Conservation (phyloP, 2,797 vertebrate genomes). For the Uromys caudimaculatus region DNA sequence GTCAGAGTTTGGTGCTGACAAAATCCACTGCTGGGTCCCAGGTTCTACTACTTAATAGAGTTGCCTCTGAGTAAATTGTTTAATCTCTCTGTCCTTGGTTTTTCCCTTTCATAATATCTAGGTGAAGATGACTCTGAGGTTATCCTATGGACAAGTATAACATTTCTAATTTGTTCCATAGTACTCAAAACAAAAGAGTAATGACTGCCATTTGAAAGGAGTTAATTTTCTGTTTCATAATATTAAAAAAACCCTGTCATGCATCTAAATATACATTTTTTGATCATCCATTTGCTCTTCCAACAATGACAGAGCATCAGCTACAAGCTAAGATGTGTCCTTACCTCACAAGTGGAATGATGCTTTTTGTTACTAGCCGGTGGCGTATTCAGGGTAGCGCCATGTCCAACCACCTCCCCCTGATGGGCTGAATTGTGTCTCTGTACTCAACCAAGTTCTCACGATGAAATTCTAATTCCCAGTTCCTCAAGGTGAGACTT, state of each 20-base stretch:
- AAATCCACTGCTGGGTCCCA: background rate
- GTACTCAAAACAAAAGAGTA: background rate
- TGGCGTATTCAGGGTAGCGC: background rate
- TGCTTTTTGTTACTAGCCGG: background rate
- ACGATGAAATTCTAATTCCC: background rate
- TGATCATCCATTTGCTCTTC: background rate
- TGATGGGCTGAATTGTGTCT: background rate
- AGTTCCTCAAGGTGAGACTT: background rate
- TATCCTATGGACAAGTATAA: background rate
- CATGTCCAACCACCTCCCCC: background rate
- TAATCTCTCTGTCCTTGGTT: background rate
- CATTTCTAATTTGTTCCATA: background rate
- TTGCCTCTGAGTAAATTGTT: background rate
- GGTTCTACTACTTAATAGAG: background rate
- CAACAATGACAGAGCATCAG: background rate
- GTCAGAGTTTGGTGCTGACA: background rate
- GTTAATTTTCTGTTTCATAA: slow-evolving; percentile 4
- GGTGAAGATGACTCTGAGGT: background rate
- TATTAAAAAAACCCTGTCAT: background rate
- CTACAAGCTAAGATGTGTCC: background rate
- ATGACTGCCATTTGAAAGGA: background rate
- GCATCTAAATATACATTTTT: background rate
- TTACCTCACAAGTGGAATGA: background rate
- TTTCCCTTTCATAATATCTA: background rate
- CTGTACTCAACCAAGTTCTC: background rate